Percentiles rank a stretch among this genome's conserved stretches.
These are phyloP conservation scores for Anabas testudineus DNA, from an alignment of 2,797 vertebrate genomes.

Conservation along the genomic window DNA sequence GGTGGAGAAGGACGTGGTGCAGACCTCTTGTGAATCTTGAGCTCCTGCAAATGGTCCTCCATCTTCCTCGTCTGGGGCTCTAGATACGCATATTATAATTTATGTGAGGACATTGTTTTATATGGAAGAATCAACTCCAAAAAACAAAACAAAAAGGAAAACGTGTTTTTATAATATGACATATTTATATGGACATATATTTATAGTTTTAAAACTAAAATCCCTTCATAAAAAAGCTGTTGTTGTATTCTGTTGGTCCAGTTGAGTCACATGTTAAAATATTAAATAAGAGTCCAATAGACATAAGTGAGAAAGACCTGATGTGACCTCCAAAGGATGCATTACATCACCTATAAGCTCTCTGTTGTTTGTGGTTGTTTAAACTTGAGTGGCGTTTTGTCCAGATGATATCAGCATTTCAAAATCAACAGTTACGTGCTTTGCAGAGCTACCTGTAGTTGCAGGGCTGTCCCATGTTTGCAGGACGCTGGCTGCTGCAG, in stretches of 20 bases:
- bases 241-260: background rate
- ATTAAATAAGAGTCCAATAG: background rate
- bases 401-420: background rate
- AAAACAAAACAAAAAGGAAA: no score
- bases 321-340: background rate
- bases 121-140: no score
- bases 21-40: conserved; percentile 98
- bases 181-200: no score
- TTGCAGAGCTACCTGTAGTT: conserved; percentile 73
- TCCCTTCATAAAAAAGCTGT: background rate
- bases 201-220: background rate
- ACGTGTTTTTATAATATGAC: no score
- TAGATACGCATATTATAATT: conserved; percentile 53
- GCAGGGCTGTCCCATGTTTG: conserved; percentile 77
- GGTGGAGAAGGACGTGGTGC: conserved; percentile 98
- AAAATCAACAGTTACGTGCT: background rate
- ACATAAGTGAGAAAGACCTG: background rate
- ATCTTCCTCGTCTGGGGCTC: conserved; percentile 90
- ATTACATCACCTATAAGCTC: background rate
- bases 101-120: background rate
- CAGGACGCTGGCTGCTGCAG: conserved; percentile 88
- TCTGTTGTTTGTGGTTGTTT: background rate
- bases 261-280: background rate
- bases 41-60: conserved; percentile 87
- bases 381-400: background rate